Evolutionary conservation across 2,888 invertebrate genomes (phyloP), one percentile per base, ranked within the genome.

Genomic region (Macrosoma leucophasiata): DNA sequence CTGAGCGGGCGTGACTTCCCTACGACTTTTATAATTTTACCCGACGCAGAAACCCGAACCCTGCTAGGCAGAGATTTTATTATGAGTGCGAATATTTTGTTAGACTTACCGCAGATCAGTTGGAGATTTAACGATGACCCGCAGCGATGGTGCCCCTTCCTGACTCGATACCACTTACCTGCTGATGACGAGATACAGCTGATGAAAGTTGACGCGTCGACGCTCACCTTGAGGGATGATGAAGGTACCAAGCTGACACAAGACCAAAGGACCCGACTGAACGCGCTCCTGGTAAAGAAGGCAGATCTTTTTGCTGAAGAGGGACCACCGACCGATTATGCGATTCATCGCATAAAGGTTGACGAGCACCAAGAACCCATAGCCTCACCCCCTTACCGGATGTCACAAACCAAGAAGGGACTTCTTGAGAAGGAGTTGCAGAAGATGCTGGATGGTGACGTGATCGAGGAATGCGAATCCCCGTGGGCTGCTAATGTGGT

Each of bases 371-470:
- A 61, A 29, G 41, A 40, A 5, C 65, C 68, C 1, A 52, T 67
- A 11, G 52, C 64, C 1, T 43, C 52, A 3, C 61, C 62, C 0
- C 65, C 63, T 0, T 67, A 63, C 37, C 34, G 62, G 12, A 24
- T 68, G 38, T 57, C 60, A 1, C 55, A 52, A 7, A 24, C 30
- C 0, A 57, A 53, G 30, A 53, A 40, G 26, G 37, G 33, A 21
- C 18, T 41, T 3, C 29, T 62, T 9, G 31, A 44, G 13, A 25
- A 35, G 21, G 52, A 64, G 43, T 31, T 62, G 3, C 37, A 55
- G 9, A 43, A 48, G 39, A 39, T 68, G 39, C 17, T 62, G 2
- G 33, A 40, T 9, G 46, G 47, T 2, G 58, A 43, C 14, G 32
- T 49, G 6, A 47, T 49, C 3, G 50, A 49, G 23, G 46, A 48